phyloP scores from a whole-genome alignment of 2,113 vertebrate genomes.

The Stigmatopora nigra region DNA sequence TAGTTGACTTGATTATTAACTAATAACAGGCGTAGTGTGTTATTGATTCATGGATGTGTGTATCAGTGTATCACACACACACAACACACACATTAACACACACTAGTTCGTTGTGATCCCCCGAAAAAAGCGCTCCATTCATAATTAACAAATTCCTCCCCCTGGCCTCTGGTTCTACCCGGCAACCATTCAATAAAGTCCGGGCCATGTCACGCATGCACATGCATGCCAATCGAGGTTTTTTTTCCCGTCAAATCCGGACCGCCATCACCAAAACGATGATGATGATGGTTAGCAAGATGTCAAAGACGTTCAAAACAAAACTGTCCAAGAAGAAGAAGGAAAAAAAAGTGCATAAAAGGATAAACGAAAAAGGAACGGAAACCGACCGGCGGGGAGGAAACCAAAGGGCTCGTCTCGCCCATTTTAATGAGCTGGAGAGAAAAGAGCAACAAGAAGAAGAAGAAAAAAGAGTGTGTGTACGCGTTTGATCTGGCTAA shows the following conservation, averaged over 20 bases:
- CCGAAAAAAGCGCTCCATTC: conserved; percentile 64
- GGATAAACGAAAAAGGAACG: conserved; percentile 25
- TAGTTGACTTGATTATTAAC: too few relatives aligned
- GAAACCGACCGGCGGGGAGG: conserved; percentile 39
- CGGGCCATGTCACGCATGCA: conserved; percentile 3
- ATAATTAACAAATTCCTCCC: conserved; percentile 75
- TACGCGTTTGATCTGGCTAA: conserved; percentile 34
- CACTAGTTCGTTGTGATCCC: conserved; percentile 37
- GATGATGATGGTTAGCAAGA: background rate
- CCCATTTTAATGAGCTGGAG: conserved; percentile 66
- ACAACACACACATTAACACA: conserved; percentile 16
- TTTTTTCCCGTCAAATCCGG: background rate
- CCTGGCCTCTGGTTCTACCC: conserved; percentile 66
- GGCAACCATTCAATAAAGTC: conserved; percentile 71
- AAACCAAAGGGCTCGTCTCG: conserved; percentile 42
- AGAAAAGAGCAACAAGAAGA: background rate
- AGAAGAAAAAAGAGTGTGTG: conserved; percentile 17
- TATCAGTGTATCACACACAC: background rate
- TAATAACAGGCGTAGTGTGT: too few relatives aligned
- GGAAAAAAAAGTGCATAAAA: conserved; percentile 12
- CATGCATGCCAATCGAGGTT: conserved; percentile 20
- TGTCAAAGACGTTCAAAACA: conserved; percentile 23
- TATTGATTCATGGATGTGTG: background rate
- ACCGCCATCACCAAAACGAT: conserved; percentile 2
- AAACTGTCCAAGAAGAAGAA: conserved; percentile 32